These are phyloP conservation scores for Hoplostethus atlanticus DNA, from an alignment of 2,797 vertebrate species.

Conservation along the genomic window DNA sequence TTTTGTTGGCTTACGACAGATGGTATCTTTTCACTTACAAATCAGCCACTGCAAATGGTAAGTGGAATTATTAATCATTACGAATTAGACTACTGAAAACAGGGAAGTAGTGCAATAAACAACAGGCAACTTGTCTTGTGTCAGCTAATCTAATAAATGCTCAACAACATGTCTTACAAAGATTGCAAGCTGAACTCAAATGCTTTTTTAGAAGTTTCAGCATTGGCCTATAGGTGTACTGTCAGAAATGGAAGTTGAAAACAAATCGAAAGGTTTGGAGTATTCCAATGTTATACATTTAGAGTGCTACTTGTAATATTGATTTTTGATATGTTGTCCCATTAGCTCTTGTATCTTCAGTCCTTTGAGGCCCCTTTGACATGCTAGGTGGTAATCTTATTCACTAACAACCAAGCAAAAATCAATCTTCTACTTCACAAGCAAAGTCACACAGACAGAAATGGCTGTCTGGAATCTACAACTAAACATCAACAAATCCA, in stretches of 20 bases:
- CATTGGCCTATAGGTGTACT: neutral
- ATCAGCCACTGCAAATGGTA: conserved; percentile 7
- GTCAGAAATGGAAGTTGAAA: neutral
- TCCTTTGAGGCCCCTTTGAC: neutral
- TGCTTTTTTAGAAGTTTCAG: too few relatives aligned
- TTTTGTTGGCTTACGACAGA: neutral
- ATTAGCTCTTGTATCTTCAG: neutral
- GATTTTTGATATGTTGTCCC: neutral
- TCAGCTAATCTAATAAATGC: neutral
- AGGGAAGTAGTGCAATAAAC: neutral
- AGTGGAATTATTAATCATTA: neutral
- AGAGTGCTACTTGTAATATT: neutral
- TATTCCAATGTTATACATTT: neutral
- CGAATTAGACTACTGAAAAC: neutral
- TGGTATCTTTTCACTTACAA: conserved; percentile 2
- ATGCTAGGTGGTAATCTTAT: neutral
- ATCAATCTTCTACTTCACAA: neutral
- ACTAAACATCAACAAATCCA: conserved; percentile 1
- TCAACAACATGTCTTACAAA: neutral
- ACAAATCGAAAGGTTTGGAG: neutral
- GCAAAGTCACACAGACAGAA: neutral
- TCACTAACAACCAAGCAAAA: neutral
- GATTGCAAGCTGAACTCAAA: too few relatives aligned
- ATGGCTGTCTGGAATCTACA: neutral
- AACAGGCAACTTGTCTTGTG: neutral